Evolutionary conservation across 2,888 invertebrate genomes (phyloP).

Genomic region (Tuberolachnus salignus): DNA sequence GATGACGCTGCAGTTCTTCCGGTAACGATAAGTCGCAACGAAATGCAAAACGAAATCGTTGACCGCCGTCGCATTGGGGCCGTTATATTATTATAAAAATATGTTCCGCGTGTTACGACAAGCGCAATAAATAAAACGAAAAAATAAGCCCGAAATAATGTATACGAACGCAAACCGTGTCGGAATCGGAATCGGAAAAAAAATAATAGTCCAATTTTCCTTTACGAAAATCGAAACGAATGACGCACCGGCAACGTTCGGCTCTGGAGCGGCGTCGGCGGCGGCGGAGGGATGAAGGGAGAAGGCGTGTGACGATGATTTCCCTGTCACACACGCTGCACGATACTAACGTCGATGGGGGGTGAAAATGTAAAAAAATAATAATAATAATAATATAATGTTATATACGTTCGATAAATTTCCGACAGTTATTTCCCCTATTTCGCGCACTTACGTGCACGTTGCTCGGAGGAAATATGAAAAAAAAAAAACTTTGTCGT

Average conservation of each 20-base stretch:
- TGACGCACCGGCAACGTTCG: constrained; percentile 34
- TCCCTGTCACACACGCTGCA: not conserved
- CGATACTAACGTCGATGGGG: constrained; percentile 26
- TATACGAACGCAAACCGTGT: constrained; percentile 38
- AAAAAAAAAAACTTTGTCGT: constrained; percentile 4
- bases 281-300: not conserved
- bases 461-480: not conserved
- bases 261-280: not conserved
- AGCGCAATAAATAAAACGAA: constrained; percentile 40
- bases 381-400: constrained; percentile 6
- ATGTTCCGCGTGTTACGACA: constrained; percentile 20
- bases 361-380: constrained; percentile 19
- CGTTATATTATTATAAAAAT: no score
- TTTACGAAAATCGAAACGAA: constrained; percentile 35
- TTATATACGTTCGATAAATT: constrained; percentile 40
- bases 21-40: not conserved
- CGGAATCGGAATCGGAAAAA: constrained; percentile 45
- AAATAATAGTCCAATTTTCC: constrained; percentile 49
- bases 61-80: constrained; percentile 1
- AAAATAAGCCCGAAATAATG: not conserved
- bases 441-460: constrained; percentile 11
- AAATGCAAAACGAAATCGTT: not conserved
- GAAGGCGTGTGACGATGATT: constrained; percentile 10
- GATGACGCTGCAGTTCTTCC: no score
- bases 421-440: constrained; percentile 18